Evolutionary conservation across 1,140 invertebrate species (phyloP), one percentile per base, ranked within the genome.

Genomic region (Drosophila littoralis): DNA sequence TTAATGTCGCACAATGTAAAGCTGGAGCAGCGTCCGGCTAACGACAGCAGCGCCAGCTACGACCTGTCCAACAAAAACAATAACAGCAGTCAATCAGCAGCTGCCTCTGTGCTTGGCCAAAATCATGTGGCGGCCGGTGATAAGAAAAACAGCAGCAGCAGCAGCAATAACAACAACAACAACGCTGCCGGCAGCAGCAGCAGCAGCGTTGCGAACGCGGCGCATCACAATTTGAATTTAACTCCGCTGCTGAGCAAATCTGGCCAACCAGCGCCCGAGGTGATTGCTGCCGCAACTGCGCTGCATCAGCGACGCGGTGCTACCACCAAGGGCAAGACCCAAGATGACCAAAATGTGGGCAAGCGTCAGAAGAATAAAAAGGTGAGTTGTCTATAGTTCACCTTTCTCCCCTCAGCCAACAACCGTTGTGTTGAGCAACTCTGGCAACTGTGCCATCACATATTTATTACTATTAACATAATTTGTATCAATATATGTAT

Each of bases 341-440:
- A 89, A 61, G 84, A 89, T 54, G 84, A 89, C 52, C 84, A 89
- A 48, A 84, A 89, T 68, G 84, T 89, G 7, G 84, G 84, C 77
- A 90, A 89, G 59, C 81, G 85, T 51, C 85, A 84, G 32, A 89
- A 89, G 40, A 89, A 89, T 45, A 89, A 90, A 90, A 90, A 90
- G 84, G 84, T 88, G n/a, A 83, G 84, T 66, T 8, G 13, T 28
- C 10, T 17, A 48, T 2, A 22, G 5, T 28, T 28, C 22, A 28
- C 22, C 22, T 0, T 28, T 5, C 22, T 2, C 17, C 2, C 17
- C 17, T 0, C 22, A 22, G 22, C 22, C 2, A 22, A 3, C 22
- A 22, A 22, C 22, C 22, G 22, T 2, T 28, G 22, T 28, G 22
- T 28, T 28, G 22, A 28, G 22, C 3, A 28, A 28, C 22, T 28